Base-by-base conservation (phyloP, 1,140 invertebrate genomes). In the Nephotettix cincticeps region DNA sequence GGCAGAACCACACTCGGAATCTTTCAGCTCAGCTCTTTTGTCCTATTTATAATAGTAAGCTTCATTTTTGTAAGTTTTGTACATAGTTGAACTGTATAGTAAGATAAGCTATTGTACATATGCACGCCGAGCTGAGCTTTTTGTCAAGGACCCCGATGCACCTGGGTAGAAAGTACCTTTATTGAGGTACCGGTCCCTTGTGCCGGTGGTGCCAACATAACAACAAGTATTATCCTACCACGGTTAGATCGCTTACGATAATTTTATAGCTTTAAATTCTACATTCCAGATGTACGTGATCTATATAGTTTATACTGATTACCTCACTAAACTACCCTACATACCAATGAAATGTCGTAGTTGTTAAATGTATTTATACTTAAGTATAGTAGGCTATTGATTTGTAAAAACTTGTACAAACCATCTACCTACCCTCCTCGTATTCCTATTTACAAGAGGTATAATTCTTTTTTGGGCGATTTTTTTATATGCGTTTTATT, bases 281-380 rank as follows among this genome's bases (percentile, higher is more conserved):
- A 51, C 47, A 51, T 21, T 51, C 47, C 47, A 11, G 47, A 11
- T 51, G 47, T 9, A 51, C 19, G 47, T 51, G 6, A 51, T 51
- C 47, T n/a, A 51, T 51, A 51, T 51, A 51, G 47, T 51, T 51
- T 51, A 51, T 51, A 51, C 19, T n/a, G 47, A 51, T 51, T 51
- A 51, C 47, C 47, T 51, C 47, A n/a, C 19, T n/a, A 21, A 6
- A 4, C 19, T 51, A 51, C 19, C n/a, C 36, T 40, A 40, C 47
- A 6, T 51, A 51, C 47, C 47, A 51, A 51, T 51, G 47, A 51
- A 51, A 51, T 21, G 47, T 51, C 19, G 47, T 51, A 51, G 47
- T 51, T n/a, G 47, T 51, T 51, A 51, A 51, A 51, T 51, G 47
- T 51, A 51, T 51, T 51, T 51, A 51, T 51, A 51, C 47, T 51